phyloP scores from a whole-genome alignment of 2,113 vertebrate genomes.

The Pollimyrus isidori region DNA sequence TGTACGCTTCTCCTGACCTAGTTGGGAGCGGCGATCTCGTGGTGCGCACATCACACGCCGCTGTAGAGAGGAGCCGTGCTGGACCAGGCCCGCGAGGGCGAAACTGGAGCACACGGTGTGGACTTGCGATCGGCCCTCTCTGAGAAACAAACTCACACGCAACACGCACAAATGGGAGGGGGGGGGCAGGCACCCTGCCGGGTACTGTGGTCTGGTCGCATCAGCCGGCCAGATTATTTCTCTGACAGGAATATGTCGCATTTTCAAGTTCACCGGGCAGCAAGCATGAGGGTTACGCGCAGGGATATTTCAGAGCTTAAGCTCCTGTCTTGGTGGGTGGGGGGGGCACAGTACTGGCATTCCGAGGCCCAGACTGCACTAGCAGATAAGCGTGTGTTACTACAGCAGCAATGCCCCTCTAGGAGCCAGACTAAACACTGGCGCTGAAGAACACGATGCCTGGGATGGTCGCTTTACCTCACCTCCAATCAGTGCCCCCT shows the following conservation, averaged over 20 bases:
- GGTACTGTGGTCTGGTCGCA: neutral
- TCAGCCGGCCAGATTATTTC: neutral
- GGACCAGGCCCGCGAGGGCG: neutral
- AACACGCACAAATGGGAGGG: neutral
- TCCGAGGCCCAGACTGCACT: neutral
- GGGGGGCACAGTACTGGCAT: neutral
- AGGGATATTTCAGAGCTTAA: neutral
- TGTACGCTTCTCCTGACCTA: conserved; percentile 42
- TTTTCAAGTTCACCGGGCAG: neutral
- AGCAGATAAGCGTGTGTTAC: neutral
- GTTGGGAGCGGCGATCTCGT: conserved; percentile 43
- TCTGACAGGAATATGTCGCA: neutral
- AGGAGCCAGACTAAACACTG: neutral
- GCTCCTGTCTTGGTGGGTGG: neutral
- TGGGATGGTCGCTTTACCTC: neutral
- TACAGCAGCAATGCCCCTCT: neutral
- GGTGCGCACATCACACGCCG: conserved; percentile 25
- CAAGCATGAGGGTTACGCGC: neutral
- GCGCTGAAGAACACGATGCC: neutral
- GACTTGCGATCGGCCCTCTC: neutral
- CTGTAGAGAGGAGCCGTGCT: neutral
- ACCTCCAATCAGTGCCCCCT: neutral
- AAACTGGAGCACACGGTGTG: neutral
- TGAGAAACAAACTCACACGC: neutral
- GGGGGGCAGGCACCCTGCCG: neutral